A percentile compares a stretch with the other conserved stretches of the same genome.
Conservation (phyloP, 2,888 invertebrate species). For the Ormyrus rosae region DNA sequence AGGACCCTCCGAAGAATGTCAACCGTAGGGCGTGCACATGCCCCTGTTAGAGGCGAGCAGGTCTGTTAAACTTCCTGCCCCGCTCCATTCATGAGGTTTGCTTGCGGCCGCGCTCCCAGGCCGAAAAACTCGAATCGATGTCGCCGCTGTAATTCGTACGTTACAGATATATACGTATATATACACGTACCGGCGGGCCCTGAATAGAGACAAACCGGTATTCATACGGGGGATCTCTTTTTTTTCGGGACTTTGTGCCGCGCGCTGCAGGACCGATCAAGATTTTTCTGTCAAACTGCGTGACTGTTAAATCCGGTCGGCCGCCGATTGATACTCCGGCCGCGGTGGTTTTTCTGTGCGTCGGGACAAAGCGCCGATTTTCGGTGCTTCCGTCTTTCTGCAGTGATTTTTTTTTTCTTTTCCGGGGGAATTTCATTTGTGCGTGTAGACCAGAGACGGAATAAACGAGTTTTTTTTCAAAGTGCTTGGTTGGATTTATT, state of each 20-base stretch:
- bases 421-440: too few relatives aligned
- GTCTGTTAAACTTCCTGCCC: conserved; percentile 68
- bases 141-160: conserved; percentile 48
- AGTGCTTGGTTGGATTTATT: too few relatives aligned
- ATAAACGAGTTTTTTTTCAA: too few relatives aligned
- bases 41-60: conserved; percentile 54
- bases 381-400: too few relatives aligned
- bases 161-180: background rate
- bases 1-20: conserved; percentile 66
- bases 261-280: conserved; percentile 61
- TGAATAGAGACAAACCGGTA: conserved; percentile 61
- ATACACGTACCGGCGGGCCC: background rate
- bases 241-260: background rate
- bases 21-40: conserved; percentile 64
- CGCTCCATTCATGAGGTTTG: conserved; percentile 58
- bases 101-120: conserved; percentile 47
- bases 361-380: too few relatives aligned
- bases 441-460: too few relatives aligned
- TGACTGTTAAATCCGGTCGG: conserved; percentile 68
- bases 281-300: conserved; percentile 65
- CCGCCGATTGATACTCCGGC: conserved; percentile 48
- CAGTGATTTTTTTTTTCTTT: too few relatives aligned
- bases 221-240: conserved; percentile 56
- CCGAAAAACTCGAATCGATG: conserved; percentile 45
- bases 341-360: background rate